These are phyloP conservation scores for Eulithis testata DNA, from an alignment of 2,888 invertebrate genomes.

Conservation along the genomic window DNA sequence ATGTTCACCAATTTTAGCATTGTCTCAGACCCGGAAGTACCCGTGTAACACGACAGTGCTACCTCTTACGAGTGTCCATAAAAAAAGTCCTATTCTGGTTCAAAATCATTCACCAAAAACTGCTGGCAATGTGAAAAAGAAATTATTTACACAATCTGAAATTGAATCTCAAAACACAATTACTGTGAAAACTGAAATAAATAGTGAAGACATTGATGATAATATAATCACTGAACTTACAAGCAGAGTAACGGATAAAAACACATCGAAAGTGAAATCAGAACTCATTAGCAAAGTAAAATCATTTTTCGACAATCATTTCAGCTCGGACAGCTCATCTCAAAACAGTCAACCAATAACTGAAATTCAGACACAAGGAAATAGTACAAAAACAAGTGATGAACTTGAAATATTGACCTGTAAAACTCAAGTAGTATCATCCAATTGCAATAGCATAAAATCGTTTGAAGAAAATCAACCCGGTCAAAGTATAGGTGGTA, in stretches of 20 bases:
- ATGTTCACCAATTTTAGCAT: slow-evolving; percentile 51
- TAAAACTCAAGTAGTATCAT: slow-evolving; percentile 47
- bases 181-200: slow-evolving; percentile 20
- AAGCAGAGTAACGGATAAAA: slow-evolving; percentile 2
- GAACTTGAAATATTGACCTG: slow-evolving; percentile 62
- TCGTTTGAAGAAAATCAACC: slow-evolving; percentile 6
- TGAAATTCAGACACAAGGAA: slow-evolving; percentile 60
- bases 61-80: slow-evolving; percentile 30
- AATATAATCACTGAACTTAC: not conserved
- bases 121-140: slow-evolving; percentile 57
- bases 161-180: not conserved
- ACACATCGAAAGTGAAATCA: slow-evolving; percentile 29
- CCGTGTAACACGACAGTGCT: slow-evolving; percentile 54
- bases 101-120: slow-evolving; percentile 48
- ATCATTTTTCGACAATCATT: slow-evolving; percentile 67
- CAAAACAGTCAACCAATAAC: slow-evolving; percentile 67
- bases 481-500: slow-evolving; percentile 29
- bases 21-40: slow-evolving; percentile 36
- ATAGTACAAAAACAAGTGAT: slow-evolving; percentile 55
- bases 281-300: slow-evolving; percentile 60
- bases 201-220: slow-evolving; percentile 11
- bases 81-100: slow-evolving; percentile 63
- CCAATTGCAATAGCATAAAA: slow-evolving; percentile 21
- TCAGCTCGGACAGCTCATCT: slow-evolving; percentile 63
- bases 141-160: slow-evolving; percentile 46